Conservation (phyloP, 2,888 invertebrate species). For the Dioctria rufipes region DNA sequence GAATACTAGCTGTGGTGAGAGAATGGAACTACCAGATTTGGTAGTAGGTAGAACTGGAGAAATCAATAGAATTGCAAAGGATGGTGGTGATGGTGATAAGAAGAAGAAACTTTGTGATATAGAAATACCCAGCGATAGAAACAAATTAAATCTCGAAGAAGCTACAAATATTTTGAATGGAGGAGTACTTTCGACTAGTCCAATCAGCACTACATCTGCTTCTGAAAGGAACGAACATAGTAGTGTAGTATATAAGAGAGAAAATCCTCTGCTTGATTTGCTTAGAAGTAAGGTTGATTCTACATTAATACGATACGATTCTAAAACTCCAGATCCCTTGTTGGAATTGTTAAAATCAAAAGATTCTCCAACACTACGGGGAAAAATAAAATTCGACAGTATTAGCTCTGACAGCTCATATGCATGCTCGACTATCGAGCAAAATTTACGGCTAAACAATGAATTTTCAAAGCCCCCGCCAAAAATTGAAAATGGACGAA, state of each 20-base stretch:
- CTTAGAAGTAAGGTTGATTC: conserved; percentile 54
- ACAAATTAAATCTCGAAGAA: neutral
- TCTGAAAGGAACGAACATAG: conserved; percentile 17
- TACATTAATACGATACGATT: conserved; percentile 42
- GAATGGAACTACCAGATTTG: conserved; percentile 64
- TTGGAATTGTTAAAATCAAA: conserved; percentile 19
- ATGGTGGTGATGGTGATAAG: conserved; percentile 59
- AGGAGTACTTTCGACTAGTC: neutral
- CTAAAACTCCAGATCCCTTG: conserved; percentile 49
- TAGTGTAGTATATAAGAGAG: neutral
- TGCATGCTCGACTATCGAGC: conserved; percentile 22
- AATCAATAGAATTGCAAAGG: conserved; percentile 59
- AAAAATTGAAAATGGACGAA: conserved; percentile 53
- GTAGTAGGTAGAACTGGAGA: conserved; percentile 54
- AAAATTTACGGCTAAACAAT: conserved; percentile 30
- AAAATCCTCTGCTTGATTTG: conserved; percentile 52
- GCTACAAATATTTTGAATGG: neutral
- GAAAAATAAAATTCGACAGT: conserved; percentile 26
- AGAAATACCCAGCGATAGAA: neutral
- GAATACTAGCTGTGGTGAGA: conserved; percentile 60
- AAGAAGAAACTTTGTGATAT: conserved; percentile 56
- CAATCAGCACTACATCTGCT: neutral
- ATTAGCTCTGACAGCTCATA: conserved; percentile 38
- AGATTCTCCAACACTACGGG: conserved; percentile 2
- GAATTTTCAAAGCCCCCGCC: conserved; percentile 8